phyloP scores from a whole-genome alignment of 2,113 vertebrate species.

The Pollachius pollachius region DNA sequence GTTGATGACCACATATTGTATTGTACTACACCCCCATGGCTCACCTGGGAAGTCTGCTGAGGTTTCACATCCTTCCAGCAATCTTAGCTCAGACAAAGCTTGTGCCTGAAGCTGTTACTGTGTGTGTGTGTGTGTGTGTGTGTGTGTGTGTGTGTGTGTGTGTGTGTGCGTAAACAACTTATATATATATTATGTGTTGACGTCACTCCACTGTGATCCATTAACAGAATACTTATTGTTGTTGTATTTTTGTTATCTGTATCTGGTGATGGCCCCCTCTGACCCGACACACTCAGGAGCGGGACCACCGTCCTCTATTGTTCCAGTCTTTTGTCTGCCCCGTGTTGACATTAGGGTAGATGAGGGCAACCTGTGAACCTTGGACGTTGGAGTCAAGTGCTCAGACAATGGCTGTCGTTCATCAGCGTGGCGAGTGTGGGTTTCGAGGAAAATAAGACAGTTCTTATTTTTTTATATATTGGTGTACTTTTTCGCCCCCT shows the following conservation, averaged over 20 bases:
- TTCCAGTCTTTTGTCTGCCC: constrained; percentile 8
- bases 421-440: constrained; percentile 7
- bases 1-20: too few species aligned
- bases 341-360: constrained; percentile 9
- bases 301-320: too few species aligned
- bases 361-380: constrained; percentile 23
- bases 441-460: too few species aligned
- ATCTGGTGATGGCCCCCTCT: constrained; percentile 8
- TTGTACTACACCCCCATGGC: too few species aligned
- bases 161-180: too few species aligned
- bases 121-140: background rate
- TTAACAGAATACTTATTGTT: background rate
- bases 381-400: constrained; percentile 19
- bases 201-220: background rate
- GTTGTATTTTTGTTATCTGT: background rate
- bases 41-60: too few species aligned
- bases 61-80: too few species aligned
- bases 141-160: background rate
- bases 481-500: too few species aligned
- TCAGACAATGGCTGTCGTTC: background rate
- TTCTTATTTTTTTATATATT: too few species aligned
- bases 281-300: too few species aligned
- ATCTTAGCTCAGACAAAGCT: too few species aligned
- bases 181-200: background rate
- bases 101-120: background rate